These are phyloP conservation scores for Cricetomys ansorgei DNA, from an alignment of 2,113 vertebrate genomes.

Conservation along the genomic window DNA sequence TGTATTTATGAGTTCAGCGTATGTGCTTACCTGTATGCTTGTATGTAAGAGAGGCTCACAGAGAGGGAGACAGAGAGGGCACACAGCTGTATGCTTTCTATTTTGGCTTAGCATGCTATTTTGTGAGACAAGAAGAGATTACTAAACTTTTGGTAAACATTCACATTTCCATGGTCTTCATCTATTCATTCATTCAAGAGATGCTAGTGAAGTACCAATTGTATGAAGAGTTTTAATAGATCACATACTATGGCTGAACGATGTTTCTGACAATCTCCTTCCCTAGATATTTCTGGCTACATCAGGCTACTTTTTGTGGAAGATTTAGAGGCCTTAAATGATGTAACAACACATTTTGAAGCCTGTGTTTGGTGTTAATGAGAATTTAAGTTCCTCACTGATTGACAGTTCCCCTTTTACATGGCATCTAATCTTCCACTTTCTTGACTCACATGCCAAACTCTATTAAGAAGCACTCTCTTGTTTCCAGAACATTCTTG, in stretches of 20 bases:
- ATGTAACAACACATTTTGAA: not conserved
- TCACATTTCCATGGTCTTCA: not conserved
- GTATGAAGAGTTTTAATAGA: not conserved
- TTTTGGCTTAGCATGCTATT: constrained; percentile 59
- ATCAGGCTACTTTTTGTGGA: not conserved
- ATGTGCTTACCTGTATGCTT: not conserved
- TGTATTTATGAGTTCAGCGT: not conserved
- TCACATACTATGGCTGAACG: not conserved
- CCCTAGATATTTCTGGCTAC: not conserved
- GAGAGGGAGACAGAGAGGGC: not conserved
- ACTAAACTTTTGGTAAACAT: not conserved
- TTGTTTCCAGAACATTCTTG: not conserved
- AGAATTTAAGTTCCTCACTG: not conserved
- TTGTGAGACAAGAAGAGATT: constrained; percentile 47
- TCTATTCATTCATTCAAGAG: not conserved
- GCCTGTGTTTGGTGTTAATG: not conserved
- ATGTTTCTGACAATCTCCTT: not conserved
- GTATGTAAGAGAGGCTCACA: not conserved
- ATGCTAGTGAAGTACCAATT: not conserved
- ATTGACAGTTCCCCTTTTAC: no score
- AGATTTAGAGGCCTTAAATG: not conserved
- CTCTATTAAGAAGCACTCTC: not conserved
- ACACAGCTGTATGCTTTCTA: not conserved
- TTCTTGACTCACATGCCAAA: not conserved
- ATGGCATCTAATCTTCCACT: not conserved